Conservation (phyloP, 2,797 vertebrate species). For the Sebastes alutus region DNA sequence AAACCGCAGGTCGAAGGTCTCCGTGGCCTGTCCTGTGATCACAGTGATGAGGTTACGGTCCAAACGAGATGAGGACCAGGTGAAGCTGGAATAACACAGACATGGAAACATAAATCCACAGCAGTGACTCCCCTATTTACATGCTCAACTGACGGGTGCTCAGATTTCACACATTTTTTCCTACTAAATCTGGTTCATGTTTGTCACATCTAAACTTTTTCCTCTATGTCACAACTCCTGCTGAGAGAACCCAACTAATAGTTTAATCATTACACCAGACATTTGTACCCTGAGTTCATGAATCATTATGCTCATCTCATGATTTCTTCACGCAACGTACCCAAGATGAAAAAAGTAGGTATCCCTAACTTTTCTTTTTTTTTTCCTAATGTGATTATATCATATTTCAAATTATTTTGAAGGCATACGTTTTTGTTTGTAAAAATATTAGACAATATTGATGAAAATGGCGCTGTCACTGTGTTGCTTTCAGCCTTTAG, state of each 20-base stretch:
- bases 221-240: background rate
- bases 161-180: background rate
- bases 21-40: slow-evolving; percentile 93
- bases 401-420: background rate
- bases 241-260: background rate
- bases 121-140: background rate
- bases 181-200: background rate
- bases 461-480: background rate
- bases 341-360: background rate
- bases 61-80: slow-evolving; percentile 92
- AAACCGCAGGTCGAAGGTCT: slow-evolving; percentile 94
- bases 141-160: background rate
- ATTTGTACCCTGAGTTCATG: slow-evolving; percentile 9
- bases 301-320: slow-evolving; percentile 13
- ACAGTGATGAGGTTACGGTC: slow-evolving; percentile 95
- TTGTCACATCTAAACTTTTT: background rate
- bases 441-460: background rate
- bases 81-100: slow-evolving; percentile 87
- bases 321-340: background rate
- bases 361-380: background rate
- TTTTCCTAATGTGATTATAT: background rate
- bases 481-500: background rate
- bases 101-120: slow-evolving; percentile 10
- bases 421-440: background rate
- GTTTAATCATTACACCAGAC: slow-evolving; percentile 28